phyloP scores from a whole-genome alignment of 1,140 invertebrate species.

The Cephus cinctus region DNA sequence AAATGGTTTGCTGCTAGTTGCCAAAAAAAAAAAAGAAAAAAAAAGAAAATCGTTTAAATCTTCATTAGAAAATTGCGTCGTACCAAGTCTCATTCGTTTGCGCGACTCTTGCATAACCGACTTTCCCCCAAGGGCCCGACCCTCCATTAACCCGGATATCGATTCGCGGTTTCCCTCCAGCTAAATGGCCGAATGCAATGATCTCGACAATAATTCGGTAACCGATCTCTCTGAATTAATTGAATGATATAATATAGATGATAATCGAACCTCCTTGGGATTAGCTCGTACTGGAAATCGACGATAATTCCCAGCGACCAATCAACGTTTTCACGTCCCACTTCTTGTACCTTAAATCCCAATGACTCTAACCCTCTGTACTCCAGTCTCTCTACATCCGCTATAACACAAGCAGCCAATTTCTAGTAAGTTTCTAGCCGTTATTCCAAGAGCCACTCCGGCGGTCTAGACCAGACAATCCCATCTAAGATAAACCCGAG shows the following conservation, averaged over 20 bases:
- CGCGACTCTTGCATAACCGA: slow-evolving; percentile 32
- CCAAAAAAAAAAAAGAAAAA: too few relatives aligned
- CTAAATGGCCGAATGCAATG: slow-evolving; percentile 28
- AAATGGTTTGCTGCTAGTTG: too few relatives aligned
- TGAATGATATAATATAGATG: slow-evolving; percentile 3
- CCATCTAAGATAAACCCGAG: neutral
- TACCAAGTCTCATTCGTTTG: slow-evolving; percentile 14
- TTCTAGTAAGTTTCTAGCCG: too few relatives aligned
- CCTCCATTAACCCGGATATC: slow-evolving; percentile 39
- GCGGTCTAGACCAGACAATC: too few relatives aligned
- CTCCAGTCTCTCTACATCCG: too few relatives aligned
- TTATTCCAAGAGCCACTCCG: too few relatives aligned
- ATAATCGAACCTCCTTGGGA: neutral
- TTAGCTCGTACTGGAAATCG: too few relatives aligned
- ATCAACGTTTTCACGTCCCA: neutral
- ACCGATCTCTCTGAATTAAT: neutral
- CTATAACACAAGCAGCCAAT: too few relatives aligned
- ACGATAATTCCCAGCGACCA: neutral
- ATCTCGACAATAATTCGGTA: neutral
- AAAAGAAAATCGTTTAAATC: too few relatives aligned
- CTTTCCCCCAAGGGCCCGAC: slow-evolving; percentile 21
- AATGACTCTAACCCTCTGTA: too few relatives aligned
- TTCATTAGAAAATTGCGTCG: neutral
- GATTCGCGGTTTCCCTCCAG: slow-evolving; percentile 36
- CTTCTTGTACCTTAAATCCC: neutral